Evolutionary conservation across 2,113 vertebrate genomes (phyloP).

Genomic region (Furnarius figulus): DNA sequence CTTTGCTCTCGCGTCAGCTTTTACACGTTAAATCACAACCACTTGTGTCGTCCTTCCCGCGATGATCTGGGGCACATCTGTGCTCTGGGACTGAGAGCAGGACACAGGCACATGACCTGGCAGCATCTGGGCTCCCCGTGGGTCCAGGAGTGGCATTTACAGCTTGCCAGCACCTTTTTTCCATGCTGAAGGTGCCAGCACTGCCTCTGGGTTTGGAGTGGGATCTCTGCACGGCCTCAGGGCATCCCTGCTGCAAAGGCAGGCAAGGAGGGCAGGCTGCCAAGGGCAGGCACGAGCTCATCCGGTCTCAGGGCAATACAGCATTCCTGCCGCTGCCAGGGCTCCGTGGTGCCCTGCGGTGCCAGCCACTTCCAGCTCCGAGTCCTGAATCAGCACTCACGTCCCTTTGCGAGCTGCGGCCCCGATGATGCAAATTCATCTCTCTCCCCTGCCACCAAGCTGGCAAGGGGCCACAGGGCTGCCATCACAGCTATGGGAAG

Average conservation of each 20-base stretch:
- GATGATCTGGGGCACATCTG: not conserved
- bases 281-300: constrained; percentile 7
- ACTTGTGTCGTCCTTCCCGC: fast-evolving
- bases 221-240: not conserved
- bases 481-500: fast-evolving
- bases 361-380: not conserved
- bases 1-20: not conserved
- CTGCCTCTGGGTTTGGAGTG: not conserved
- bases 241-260: not conserved
- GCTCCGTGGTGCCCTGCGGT: not conserved
- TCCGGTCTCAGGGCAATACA: not conserved
- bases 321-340: not conserved
- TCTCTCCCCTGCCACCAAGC: not conserved
- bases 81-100: fast-evolving
- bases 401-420: not conserved
- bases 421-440: not conserved
- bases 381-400: not conserved
- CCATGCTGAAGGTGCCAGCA: not conserved
- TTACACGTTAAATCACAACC: fast-evolving
- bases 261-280: not conserved
- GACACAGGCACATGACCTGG: not conserved
- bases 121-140: not conserved
- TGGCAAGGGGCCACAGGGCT: not conserved
- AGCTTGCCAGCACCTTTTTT: not conserved
- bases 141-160: not conserved